Evolutionary conservation across 2,113 vertebrate species (phyloP), one percentile per base, ranked within the genome.

Genomic region (Mus spicilegus): DNA sequence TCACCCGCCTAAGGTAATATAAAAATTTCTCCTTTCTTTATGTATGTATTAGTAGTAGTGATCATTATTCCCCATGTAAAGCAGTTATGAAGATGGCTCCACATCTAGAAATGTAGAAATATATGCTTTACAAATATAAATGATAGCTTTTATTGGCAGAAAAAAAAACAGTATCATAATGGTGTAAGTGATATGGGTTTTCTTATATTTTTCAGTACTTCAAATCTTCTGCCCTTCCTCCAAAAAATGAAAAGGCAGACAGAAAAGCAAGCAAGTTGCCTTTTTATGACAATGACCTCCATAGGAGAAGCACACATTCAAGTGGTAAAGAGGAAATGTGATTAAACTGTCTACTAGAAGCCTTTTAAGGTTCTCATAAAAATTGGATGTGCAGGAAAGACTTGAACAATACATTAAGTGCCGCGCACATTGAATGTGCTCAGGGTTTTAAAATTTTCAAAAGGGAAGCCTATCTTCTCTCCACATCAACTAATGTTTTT

Each of bases 311-410:
- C 69, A 81, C 46, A 92, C 28, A 94, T 77, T 96, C 72, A 96
- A 36, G 92, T 86, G 93, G 93, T 87, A 36, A 95, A 95, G 81
- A 95, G 95, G 78, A 94, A 95, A 97, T 97, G 96, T 97, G 95
- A 97, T 98, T 98, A 97, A 97, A 97, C 94, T 97, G 94, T 97
- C 95, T 97, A 93, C 95, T 87, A 95, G 95, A 97, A 97, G 87
- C 86, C 96, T 97, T 97, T 97, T 97, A 97, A 97, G 56, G 94
- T 94, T 97, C 97, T 98, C 97, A 96, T 97, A 97, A 97, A 98
- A 98, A 97, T 96, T 97, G 95, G 95, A 97, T 97, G 95, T 95
- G 95, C 97, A 97, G 92, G 97, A 96, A 97, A 97, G 97, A 97
- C 93, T 97, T 96, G 96, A 91, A 95, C 92, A 97, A 96, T 95